Evolutionary conservation across 2,113 vertebrate genomes (phyloP), one percentile per base, ranked within the genome.

Genomic region (Marmota monax): DNA sequence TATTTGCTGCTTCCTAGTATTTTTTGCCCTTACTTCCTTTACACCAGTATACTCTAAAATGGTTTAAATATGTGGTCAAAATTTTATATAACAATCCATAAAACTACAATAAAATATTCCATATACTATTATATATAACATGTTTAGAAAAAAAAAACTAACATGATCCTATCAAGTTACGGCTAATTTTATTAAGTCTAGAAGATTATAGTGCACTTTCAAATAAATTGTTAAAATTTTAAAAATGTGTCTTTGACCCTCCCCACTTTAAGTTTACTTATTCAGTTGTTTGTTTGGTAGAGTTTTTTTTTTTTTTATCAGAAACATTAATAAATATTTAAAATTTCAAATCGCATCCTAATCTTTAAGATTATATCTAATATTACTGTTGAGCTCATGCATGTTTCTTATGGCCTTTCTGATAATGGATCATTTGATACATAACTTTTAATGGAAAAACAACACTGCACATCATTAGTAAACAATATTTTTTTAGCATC

Each of bases 381-480:
- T 61, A 88, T 73, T 84, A 77, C 7, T 61, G 5, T 61, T 48
- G 58, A 91, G 13, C 14, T 65, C 18, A 37, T 37, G 5, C 3
- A 2, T 70, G 18, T 56, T 93, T 93, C 12, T 79, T 84, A 37
- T 73, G 51, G 90, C 18, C 14, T 92, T 92, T 86, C 32, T 86
- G 13, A 42, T 80, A 80, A 86, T n/a, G 6, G 39, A 76, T 84
- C 20, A 83, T 92, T 92, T 95, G 29, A 96, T 90, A 88, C 14
- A 96, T 83, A 90, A 79, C 39, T 94, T 97, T 96, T 93, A 72
- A 87, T 88, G 34, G 91, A 94, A 82, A 82, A 42, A 76, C 56
- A 96, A 96, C 93, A 94, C 16, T 67, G 34, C 58, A 86, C 69
- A 92, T 97, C 77, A 61, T 16, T 4, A 90, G 18, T 84, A 16